These are phyloP conservation scores for Leptestheria dahalacensis DNA, from an alignment of 1,140 invertebrate species.

Conservation along the genomic window DNA sequence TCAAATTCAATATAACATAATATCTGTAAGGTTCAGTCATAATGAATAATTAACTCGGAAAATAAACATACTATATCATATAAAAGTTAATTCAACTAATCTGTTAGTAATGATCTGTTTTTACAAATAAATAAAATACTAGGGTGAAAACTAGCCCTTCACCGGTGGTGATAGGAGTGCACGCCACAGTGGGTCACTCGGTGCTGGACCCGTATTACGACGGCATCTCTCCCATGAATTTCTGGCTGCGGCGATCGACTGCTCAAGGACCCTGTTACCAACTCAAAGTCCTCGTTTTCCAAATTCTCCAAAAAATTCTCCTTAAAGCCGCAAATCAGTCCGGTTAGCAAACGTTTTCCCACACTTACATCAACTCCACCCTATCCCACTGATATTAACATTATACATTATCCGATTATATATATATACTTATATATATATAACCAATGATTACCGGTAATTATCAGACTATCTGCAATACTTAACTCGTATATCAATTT, in stretches of 20 bases:
- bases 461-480: too few species aligned
- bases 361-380: background rate
- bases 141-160: background rate
- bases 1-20: too few species aligned
- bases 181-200: background rate
- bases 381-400: too few species aligned
- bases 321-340: conserved; percentile 6
- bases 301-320: conserved; percentile 2
- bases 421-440: too few species aligned
- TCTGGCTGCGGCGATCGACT: conserved; percentile 5
- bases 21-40: too few species aligned
- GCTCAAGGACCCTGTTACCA: conserved; percentile 3
- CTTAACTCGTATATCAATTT: too few species aligned
- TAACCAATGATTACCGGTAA: too few species aligned
- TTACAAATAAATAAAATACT: background rate
- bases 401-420: too few species aligned
- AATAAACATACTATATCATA: too few species aligned
- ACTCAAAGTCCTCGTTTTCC: conserved; percentile 6
- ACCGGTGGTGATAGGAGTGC: conserved; percentile 1
- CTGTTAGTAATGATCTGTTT: too few species aligned
- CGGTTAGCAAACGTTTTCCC: background rate
- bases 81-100: too few species aligned
- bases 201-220: conserved; percentile 1
- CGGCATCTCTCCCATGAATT: background rate
- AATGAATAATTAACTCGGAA: too few species aligned